Conservation (phyloP, 92 coral and sea anemone genomes). For the Phymanthus crucifer region DNA sequence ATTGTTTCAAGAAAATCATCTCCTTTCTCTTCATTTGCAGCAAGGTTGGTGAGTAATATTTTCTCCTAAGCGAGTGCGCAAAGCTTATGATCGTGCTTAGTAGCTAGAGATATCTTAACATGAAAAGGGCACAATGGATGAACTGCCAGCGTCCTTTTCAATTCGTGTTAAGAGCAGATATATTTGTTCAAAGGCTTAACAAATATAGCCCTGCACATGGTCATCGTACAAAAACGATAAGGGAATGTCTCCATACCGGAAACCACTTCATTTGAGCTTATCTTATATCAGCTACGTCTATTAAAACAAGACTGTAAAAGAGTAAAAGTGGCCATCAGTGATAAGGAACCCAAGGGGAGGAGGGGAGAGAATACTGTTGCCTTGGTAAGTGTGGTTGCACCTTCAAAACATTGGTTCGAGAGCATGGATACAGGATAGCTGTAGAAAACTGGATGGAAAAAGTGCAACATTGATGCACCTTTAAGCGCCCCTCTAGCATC, state of each 20-base stretch:
- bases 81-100: no score
- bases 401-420: background rate
- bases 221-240: slow-evolving; percentile 23
- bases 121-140: background rate
- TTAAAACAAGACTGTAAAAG: slow-evolving; percentile 24
- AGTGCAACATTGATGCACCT: no score
- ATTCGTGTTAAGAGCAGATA: slow-evolving; percentile 13
- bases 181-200: background rate
- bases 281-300: slow-evolving; percentile 29
- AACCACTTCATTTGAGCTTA: slow-evolving; percentile 37
- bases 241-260: slow-evolving; percentile 42
- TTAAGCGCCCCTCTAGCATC: background rate
- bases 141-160: background rate
- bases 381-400: background rate
- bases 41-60: background rate
- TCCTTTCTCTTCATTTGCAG: background rate
- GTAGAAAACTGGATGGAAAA: no score
- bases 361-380: background rate
- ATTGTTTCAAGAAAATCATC: background rate
- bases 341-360: slow-evolving; percentile 23
- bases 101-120: background rate
- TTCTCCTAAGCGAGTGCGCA: background rate
- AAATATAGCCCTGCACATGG: slow-evolving; percentile 18
- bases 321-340: slow-evolving; percentile 15
- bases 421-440: no score